Evolutionary conservation across 2,113 vertebrate genomes (phyloP).

Genomic region (Cochlearius cochlearius): DNA sequence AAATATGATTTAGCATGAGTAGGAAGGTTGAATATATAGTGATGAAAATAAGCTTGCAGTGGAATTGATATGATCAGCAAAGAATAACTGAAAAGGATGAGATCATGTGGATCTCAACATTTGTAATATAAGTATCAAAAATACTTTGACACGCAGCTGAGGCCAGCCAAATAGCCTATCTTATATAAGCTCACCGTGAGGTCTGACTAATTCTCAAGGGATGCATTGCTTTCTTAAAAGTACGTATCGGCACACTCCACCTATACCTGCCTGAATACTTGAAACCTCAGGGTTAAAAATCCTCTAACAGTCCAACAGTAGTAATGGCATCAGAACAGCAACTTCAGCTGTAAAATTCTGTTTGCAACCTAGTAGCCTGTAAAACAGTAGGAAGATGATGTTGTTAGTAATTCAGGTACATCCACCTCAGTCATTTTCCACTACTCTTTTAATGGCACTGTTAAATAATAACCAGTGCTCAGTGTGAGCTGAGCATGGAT

Average conservation of each 20-base stretch:
- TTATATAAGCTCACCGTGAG: not conserved
- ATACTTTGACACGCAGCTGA: not conserved
- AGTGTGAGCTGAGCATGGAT: not conserved
- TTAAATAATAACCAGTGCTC: not conserved
- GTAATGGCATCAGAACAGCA: not conserved
- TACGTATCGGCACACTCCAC: not conserved
- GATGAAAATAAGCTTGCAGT: not conserved
- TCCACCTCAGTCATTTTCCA: not conserved
- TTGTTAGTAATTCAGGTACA: not conserved
- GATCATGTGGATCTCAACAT: not conserved
- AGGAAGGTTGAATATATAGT: not conserved
- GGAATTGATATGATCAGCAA: not conserved
- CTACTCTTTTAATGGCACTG: not conserved
- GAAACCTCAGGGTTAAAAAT: not conserved
- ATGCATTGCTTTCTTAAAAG: not conserved
- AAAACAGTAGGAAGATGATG: not conserved
- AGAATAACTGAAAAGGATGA: not conserved
- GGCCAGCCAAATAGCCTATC: not conserved
- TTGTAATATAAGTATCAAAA: not conserved
- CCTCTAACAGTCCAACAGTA: not conserved
- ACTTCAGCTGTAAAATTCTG: not conserved
- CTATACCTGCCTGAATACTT: not conserved
- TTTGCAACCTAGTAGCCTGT: not conserved
- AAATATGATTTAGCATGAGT: not conserved
- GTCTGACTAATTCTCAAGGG: not conserved